phyloP scores from a whole-genome alignment of 2,797 vertebrate species.

The Anguilla obscura region DNA sequence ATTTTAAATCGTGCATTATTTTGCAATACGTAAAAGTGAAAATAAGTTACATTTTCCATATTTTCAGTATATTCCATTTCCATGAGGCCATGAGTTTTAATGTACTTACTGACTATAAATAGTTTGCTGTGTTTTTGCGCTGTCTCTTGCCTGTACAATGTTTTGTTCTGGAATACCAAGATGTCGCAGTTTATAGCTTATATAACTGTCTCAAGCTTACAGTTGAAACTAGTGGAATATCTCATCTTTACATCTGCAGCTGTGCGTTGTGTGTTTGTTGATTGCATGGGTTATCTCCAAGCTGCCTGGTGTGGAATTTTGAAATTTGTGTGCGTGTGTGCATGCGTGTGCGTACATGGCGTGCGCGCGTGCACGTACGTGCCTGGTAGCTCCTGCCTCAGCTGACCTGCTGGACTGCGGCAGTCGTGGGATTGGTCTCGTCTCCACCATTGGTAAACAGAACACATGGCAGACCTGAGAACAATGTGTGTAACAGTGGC shows the following conservation, averaged over 20 bases:
- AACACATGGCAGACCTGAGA: background rate
- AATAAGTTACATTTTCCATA: background rate
- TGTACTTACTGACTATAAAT: background rate
- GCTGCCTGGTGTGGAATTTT: background rate
- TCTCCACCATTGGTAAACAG: background rate
- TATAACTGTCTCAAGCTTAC: background rate
- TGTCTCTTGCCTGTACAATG: background rate
- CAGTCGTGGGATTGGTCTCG: background rate
- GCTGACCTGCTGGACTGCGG: background rate
- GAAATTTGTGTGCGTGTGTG: background rate
- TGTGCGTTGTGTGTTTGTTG: background rate
- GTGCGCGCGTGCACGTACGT: background rate
- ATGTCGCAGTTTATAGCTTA: background rate
- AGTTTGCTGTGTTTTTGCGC: background rate
- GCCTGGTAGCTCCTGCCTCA: background rate
- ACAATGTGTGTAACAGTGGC: background rate
- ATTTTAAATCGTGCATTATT: background rate
- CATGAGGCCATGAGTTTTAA: background rate
- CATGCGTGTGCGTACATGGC: background rate
- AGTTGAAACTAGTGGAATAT: background rate
- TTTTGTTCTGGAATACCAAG: background rate
- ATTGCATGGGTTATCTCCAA: background rate
- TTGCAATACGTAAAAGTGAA: background rate
- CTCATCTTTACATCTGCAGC: background rate
- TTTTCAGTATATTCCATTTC: background rate